phyloP scores from a whole-genome alignment of 1,140 invertebrate genomes.

The Bombus affinis region DNA sequence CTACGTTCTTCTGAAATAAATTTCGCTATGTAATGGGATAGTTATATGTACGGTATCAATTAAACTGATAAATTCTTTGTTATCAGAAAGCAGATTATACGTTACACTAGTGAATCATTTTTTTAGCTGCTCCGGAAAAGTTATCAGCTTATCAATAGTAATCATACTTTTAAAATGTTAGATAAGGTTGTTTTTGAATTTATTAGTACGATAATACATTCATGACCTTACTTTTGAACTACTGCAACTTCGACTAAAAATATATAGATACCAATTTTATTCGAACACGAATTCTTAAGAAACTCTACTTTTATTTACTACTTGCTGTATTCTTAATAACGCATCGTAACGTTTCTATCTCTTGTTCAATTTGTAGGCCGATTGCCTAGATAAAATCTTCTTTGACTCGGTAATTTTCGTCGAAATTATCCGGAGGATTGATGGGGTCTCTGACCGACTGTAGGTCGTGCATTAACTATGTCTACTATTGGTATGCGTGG shows the following conservation, averaged over 20 bases:
- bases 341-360: not conserved
- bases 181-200: not conserved
- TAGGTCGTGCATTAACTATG: conserved; percentile 27
- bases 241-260: not conserved
- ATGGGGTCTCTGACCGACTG: conserved; percentile 29
- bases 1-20: conserved; percentile 56
- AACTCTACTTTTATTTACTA: not conserved
- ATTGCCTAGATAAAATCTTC: conserved; percentile 27
- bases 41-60: not conserved
- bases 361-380: too few species aligned
- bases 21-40: not conserved
- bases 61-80: not conserved
- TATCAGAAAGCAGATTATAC: not conserved
- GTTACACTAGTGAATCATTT: not conserved
- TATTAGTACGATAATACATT: not conserved
- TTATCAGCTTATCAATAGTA: not conserved
- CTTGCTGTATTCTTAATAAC: not conserved
- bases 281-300: not conserved
- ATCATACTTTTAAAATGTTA: not conserved
- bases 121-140: not conserved
- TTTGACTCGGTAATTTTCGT: conserved; percentile 20
- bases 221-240: not conserved
- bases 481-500: conserved; percentile 28
- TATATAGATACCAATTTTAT: not conserved
- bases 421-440: not conserved